phyloP scores from a whole-genome alignment of 2,888 invertebrate species.

The Polyploca ridens region DNA sequence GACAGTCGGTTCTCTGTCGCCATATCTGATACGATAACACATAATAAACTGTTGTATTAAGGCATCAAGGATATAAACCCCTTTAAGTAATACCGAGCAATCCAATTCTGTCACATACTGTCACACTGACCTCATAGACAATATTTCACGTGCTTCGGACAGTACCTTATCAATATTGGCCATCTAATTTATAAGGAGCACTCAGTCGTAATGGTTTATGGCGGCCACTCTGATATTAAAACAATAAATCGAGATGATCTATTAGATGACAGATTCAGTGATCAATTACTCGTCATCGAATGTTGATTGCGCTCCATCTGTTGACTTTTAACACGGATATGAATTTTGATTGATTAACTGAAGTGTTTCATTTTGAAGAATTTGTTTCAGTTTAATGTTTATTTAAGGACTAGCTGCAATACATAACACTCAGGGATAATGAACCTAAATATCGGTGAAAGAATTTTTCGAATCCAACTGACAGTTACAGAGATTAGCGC shows the following conservation, averaged over 20 bases:
- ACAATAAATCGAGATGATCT: slow-evolving; percentile 36
- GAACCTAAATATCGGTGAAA: no score
- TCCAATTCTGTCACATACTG: not conserved
- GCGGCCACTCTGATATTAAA: slow-evolving; percentile 40
- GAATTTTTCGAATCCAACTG: no score
- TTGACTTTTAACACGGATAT: not conserved
- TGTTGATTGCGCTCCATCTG: not conserved
- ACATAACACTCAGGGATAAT: no score
- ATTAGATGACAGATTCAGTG: slow-evolving; percentile 14
- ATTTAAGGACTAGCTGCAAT: no score
- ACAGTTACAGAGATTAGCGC: no score
- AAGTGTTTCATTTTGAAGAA: no score
- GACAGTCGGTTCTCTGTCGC: slow-evolving; percentile 77
- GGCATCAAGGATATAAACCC: no score
- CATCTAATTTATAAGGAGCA: slow-evolving; percentile 15
- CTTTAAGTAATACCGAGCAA: no score
- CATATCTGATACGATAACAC: slow-evolving; percentile 58
- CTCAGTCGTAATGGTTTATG: slow-evolving; percentile 16
- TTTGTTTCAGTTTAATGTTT: no score
- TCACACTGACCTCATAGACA: not conserved
- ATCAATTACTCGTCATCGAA: not conserved
- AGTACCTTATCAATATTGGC: slow-evolving; percentile 9
- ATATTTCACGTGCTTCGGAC: not conserved
- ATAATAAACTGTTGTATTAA: no score
- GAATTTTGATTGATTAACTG: not conserved